These are phyloP conservation scores for Onchidella celtica DNA, from an alignment of 2,888 invertebrate species.

Conservation along the genomic window DNA sequence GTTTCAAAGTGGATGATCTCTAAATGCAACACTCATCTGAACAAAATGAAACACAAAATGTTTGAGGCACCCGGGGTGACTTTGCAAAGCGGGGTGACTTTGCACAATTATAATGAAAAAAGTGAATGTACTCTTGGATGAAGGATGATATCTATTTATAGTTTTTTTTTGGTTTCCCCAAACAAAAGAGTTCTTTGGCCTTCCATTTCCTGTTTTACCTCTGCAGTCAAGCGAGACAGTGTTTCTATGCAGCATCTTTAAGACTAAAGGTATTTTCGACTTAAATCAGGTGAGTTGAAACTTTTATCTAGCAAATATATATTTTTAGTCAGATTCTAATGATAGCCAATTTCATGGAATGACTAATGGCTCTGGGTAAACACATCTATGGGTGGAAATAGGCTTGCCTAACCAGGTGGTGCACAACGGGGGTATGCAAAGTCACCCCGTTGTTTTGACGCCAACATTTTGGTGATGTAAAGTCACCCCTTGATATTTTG, in stretches of 20 bases:
- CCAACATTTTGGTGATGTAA: background rate
- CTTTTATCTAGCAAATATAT: background rate
- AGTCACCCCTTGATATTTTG: background rate
- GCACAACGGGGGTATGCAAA: background rate
- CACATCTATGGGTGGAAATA: no score
- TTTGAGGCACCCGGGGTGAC: background rate
- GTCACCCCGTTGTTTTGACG: slow-evolving; percentile 1
- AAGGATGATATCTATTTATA: background rate
- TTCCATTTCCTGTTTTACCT: background rate
- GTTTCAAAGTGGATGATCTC: no score
- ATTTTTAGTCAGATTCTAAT: background rate
- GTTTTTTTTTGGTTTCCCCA: background rate
- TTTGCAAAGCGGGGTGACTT: slow-evolving; percentile 8
- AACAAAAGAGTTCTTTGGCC: background rate
- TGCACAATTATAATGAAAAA: background rate
- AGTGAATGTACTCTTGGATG: background rate
- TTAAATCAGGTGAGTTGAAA: background rate
- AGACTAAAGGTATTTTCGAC: background rate
- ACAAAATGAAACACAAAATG: no score
- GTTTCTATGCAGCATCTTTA: background rate
- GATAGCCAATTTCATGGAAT: no score
- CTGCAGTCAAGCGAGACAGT: background rate
- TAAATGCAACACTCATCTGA: no score
- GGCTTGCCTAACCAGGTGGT: background rate
- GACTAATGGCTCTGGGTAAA: no score